These are phyloP conservation scores for Meghimatium bilineatum DNA, from an alignment of 2,888 invertebrate species.

Conservation along the genomic window DNA sequence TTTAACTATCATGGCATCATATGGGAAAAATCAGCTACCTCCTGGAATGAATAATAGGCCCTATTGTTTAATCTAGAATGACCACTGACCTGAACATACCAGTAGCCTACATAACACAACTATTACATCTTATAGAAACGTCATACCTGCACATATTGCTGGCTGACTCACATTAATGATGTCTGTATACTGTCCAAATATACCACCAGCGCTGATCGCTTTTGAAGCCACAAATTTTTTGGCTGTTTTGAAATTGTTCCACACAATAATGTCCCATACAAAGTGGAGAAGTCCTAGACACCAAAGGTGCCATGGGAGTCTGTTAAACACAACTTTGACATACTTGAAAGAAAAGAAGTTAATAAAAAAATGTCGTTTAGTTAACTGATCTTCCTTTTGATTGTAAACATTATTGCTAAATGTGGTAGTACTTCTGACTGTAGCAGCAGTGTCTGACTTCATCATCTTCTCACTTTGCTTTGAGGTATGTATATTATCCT, in stretches of 20 bases:
- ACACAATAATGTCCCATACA: conserved; percentile 59
- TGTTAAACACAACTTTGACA: conserved; percentile 58
- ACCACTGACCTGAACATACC: no score
- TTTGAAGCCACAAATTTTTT: conserved; percentile 57
- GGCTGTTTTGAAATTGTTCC: conserved; percentile 59
- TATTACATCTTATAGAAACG: neutral
- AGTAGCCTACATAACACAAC: neutral
- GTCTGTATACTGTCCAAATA: conserved; percentile 65
- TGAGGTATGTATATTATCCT: neutral
- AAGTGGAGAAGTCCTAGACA: conserved; percentile 62
- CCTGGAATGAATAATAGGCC: no score
- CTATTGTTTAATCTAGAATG: no score
- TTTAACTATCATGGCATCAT: no score
- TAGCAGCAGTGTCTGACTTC: neutral
- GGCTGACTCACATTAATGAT: conserved; percentile 63
- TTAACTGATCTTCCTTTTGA: neutral
- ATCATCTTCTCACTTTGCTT: neutral
- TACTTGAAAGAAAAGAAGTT: conserved; percentile 66
- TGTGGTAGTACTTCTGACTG: neutral
- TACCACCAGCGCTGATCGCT: conserved; percentile 58
- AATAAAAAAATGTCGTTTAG: conserved; percentile 52
- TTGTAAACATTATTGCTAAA: neutral
- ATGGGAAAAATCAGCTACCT: no score
- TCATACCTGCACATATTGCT: conserved; percentile 64
- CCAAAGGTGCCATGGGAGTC: conserved; percentile 65